Evolutionary conservation across 2,113 vertebrate species (phyloP), one percentile per base, ranked within the genome.

Genomic region (Misgurnus mizolepis): DNA sequence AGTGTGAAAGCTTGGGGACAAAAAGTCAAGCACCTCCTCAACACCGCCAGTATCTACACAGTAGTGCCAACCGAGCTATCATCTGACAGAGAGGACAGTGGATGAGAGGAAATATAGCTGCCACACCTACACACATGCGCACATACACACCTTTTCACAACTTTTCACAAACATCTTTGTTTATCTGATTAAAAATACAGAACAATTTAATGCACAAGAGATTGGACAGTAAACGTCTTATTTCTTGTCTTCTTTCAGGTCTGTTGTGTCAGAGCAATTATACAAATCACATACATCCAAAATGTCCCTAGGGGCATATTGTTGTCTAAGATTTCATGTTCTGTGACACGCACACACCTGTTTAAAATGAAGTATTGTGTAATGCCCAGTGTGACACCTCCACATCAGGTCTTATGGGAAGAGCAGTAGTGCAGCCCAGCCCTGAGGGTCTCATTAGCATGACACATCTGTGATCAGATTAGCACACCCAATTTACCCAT

Each of bases 1-100:
- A 90, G 89, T 87, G 90, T 79, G 83, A 87, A 88, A 86, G 86
- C 65, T 87, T 80, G 78, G 83, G 75, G 80, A 80, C 78, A 82
- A 87, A 84, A 34, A 86, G 82, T 18, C 76, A 89, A 85, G 81
- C 82, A 84, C 86, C 88, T 87, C 83, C 86, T 84, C 83, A 84
- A 62, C 72, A 80, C 78, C 72, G 58, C 77, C 83, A 84, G 75
- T 88, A 73, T 87, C 77, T 53, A 53, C 49, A 14, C 49, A 18
- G 67, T 84, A 87, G 81, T 84, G 83, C 82, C 78, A 85, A 84
- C 72, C 67, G 56, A 39, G 68, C 80, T 80, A 64, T 80, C 79
- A 76, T 81, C 80, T 67, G 83, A 61, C 70, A 62, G 58, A 45
- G 76, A 61, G 65, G 7, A 14, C 39, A 72, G 69, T 22, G 79